phyloP scores from a whole-genome alignment of 2,113 vertebrate species.

The Abramis brama region DNA sequence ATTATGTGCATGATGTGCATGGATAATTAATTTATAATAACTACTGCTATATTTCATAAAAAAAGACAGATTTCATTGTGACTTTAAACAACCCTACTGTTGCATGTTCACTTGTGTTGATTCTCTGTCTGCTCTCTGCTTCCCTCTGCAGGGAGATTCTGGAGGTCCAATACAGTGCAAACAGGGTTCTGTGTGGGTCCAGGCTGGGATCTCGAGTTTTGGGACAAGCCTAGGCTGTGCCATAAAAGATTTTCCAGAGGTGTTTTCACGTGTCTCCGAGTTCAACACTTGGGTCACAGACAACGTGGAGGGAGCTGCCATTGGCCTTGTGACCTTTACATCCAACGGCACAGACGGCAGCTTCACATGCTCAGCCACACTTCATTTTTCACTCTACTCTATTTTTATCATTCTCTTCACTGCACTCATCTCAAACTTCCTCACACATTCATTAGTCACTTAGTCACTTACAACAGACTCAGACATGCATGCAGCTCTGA shows the following conservation, averaged over 20 bases:
- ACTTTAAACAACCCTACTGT: not conserved
- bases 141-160: conserved; percentile 82
- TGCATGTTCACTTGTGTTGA: not conserved
- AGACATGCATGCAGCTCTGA: no score
- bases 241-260: conserved; percentile 78
- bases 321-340: conserved; percentile 58
- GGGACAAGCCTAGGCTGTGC: conserved; percentile 77
- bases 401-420: conserved; percentile 10
- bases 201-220: conserved; percentile 85
- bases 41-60: no score
- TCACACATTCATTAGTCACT: not conserved
- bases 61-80: no score
- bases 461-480: not conserved
- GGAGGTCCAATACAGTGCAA: conserved; percentile 85
- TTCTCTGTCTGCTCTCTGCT: conserved; percentile 34
- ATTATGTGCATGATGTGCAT: no score
- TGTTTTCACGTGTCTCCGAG: conserved; percentile 82
- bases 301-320: conserved; percentile 17
- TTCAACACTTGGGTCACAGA: conserved; percentile 81
- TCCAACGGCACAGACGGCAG: conserved; percentile 56
- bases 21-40: no score
- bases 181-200: conserved; percentile 81
- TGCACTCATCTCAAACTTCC: not conserved
- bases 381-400: not conserved
- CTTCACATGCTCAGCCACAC: conserved; percentile 50